These are phyloP conservation scores for Dione vanillae DNA, from an alignment of 2,888 invertebrate genomes.

Conservation along the genomic window DNA sequence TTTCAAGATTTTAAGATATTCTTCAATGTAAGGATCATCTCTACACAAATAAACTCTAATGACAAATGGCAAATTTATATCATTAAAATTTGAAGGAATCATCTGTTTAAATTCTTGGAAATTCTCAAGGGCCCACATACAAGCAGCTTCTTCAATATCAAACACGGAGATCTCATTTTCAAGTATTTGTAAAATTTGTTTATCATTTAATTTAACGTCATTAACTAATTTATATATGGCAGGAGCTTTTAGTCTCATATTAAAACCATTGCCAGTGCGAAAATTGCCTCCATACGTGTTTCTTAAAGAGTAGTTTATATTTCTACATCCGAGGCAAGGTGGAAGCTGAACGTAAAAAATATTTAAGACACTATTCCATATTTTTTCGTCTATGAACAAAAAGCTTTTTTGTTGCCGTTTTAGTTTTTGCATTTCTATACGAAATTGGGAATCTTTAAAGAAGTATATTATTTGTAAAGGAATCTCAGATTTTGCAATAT, in stretches of 20 bases:
- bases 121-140: conserved; percentile 39
- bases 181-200: conserved; percentile 37
- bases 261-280: conserved; percentile 40
- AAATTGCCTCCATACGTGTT: conserved; percentile 13
- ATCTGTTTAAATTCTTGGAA: conserved; percentile 27
- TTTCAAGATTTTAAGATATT: not conserved
- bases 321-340: conserved; percentile 23
- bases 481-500: conserved; percentile 1
- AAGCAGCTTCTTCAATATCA: conserved; percentile 42
- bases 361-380: conserved; percentile 47
- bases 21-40: conserved; percentile 11
- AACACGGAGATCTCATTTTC: conserved; percentile 21
- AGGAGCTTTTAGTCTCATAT: conserved; percentile 34
- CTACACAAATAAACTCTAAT: conserved; percentile 11
- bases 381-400: conserved; percentile 54
- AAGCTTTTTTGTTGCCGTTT: conserved; percentile 41
- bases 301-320: conserved; percentile 1
- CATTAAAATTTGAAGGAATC: not conserved
- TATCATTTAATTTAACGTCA: conserved; percentile 13
- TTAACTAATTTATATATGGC: conserved; percentile 31
- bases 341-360: conserved; percentile 36
- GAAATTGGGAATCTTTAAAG: conserved; percentile 34
- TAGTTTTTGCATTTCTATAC: conserved; percentile 25
- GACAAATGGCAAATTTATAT: not conserved
- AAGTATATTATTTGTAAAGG: conserved; percentile 31